Conservation (phyloP, 2,113 vertebrate species). For the Tetrao urogallus region DNA sequence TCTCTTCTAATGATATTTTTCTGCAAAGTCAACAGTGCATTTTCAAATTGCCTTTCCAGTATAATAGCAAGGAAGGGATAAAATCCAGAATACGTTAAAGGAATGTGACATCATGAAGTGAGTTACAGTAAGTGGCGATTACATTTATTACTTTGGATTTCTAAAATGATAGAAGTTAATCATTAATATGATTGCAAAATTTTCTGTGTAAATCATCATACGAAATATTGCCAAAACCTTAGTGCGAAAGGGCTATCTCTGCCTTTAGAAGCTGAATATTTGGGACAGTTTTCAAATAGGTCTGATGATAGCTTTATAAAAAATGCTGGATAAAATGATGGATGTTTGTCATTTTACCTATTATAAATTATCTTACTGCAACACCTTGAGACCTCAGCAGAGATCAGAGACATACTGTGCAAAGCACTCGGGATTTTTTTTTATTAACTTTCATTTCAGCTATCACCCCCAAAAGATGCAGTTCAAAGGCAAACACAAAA, state of each 20-base stretch:
- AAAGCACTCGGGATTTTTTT: not conserved
- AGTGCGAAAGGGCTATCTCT: not conserved
- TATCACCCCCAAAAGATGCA: not conserved
- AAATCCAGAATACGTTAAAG: conserved; percentile 9
- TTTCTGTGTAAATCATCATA: not conserved
- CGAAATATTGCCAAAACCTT: not conserved
- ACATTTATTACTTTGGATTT: not conserved
- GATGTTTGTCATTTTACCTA: not conserved
- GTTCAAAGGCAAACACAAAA: not conserved
- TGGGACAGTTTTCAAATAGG: not conserved
- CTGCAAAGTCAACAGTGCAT: not conserved
- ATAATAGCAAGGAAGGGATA: not conserved
- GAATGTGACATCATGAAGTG: not conserved
- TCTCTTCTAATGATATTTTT: not conserved
- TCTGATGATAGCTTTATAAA: not conserved
- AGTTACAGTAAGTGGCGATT: not conserved
- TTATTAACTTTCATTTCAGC: no score
- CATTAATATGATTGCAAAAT: not conserved
- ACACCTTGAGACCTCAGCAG: not conserved
- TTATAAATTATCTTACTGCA: conserved; percentile 16
- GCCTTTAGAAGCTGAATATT: not conserved
- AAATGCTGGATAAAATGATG: not conserved
- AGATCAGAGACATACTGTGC: not conserved
- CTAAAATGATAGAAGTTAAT: not conserved
- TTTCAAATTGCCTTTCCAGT: not conserved